A percentile compares a stretch with the other conserved stretches of the same genome.
Evolutionary conservation across 2,113 vertebrate species (phyloP).

Genomic region (Dromas ardeola): DNA sequence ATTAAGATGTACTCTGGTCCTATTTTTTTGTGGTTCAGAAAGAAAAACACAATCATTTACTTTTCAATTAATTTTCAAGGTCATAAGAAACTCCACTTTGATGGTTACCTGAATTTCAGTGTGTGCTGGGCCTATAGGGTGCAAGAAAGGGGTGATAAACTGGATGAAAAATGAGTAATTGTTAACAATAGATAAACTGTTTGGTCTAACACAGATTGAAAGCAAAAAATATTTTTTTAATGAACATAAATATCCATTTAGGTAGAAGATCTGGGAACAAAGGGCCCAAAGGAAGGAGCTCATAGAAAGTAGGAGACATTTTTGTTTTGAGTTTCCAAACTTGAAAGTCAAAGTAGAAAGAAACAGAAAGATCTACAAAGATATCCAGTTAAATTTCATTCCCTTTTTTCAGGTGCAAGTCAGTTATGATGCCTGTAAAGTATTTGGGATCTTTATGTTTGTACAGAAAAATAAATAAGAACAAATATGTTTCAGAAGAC

Average conservation of each 20-base stretch:
- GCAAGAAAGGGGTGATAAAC: not conserved
- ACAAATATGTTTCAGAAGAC: not conserved
- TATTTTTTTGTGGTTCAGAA: not conserved
- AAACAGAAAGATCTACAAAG: not conserved
- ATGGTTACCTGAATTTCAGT: not conserved
- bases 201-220: not conserved
- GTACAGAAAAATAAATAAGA: not conserved
- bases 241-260: not conserved
- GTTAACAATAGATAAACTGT: not conserved
- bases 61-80: not conserved
- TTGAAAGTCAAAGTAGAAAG: not conserved
- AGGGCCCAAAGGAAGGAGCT: not conserved
- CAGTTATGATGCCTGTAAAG: not conserved
- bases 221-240: not conserved
- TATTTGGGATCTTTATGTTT: not conserved
- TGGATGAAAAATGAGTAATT: not conserved
- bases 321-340: not conserved
- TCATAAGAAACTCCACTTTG: not conserved
- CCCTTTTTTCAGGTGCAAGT: not conserved
- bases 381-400: not conserved
- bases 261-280: not conserved
- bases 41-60: not conserved
- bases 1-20: not conserved
- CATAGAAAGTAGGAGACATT: not conserved
- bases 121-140: not conserved